Base-by-base conservation (phyloP, 2,797 vertebrate species). In the Erpetoichthys calabaricus region DNA sequence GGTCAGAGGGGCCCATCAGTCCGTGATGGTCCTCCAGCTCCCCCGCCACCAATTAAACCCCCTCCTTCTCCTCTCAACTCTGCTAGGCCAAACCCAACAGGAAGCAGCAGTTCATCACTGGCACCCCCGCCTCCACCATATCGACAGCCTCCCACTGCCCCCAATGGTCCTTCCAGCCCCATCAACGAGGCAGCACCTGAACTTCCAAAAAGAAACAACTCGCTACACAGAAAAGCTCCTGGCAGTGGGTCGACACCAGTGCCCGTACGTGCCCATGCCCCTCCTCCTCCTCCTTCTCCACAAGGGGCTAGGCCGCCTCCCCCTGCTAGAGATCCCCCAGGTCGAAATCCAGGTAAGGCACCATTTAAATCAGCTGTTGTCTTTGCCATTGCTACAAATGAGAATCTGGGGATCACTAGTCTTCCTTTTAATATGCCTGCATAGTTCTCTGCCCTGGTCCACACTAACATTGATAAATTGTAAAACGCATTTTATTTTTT, bases 151-250 rank as follows among this genome's bases (percentile, higher is more conserved):
- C 80, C 84, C 0, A 59, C 81, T 3, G 65, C 85, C 61, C 82
- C 87, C 72, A 92, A 91, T 3, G 90, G 90, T 58, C 84, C 89
- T 1, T 77, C 85, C 50, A 87, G 85, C 54, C 82, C 84, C 49
- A 66, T 73, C 55, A 79, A 80, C 0, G 72, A 82, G 4, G 78
- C 77, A 0, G 89, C 91, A 51, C 94, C 93, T 0, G 88, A 94
- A 79, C 86, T 6, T 9, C 94, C 1, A 88, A 92, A 83, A 86
- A 92, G 72, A 86, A 92, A 70, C 97, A 98, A 9, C 78, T 98
- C 94, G 7, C 85, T 98, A 71, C 88, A 90, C 76, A 89, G 89
- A 75, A 94, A 91, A 64, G 76, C 80, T 0, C 60, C 84, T 0
- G 81, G 81, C 3, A 72, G 76, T 0, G 56, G 73, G 82, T 76